Evolutionary conservation across 2,797 vertebrate species (phyloP), one percentile per base, ranked within the genome.

Genomic region (Falco berigora): DNA sequence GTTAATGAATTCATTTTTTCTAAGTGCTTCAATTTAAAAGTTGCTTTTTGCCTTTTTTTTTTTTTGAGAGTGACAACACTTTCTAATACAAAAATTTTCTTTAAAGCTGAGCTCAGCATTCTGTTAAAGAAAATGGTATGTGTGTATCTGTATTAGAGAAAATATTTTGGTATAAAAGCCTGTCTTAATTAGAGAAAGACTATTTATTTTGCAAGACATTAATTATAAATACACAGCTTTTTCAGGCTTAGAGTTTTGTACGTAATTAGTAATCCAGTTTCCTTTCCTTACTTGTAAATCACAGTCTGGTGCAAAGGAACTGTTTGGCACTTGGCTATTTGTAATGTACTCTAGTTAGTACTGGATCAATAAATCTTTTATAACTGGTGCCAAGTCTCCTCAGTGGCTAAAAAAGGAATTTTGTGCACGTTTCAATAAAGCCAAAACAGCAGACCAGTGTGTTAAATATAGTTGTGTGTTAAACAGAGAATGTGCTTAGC

Each of bases 291-390:
- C 62, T 94, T 91, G 53, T 88, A 93, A 93, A 95, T 93, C 50
- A 62, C 53, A 62, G 36, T 73, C 68, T 94, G 42, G 50, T 86
- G 68, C 66, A 77, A 95, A 83, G 76, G 44, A 88, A 77, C 86
- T 49, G 20, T 89, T 96, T 93, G 88, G 78, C 68, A 78, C 64
- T 91, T 83, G 72, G 75, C 53, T 96, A 28, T 85, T 96, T 86
- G 81, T 77, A 91, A 74, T 22, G 74, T 91, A 46, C 68, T 93
- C 62, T 78, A 86, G 93, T 97, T 96, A 96, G 75, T 83, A 92
- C 58, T 69, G 86, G 94, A 96, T 97, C 94, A 92, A 88, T 95
- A 96, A 95, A 88, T 93, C 88, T 95, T 96, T 96, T 94, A 77
- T 72, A 86, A 74, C 50, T 12, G 16, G 30, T 93, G 88, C 86